Evolutionary conservation across 2,888 invertebrate genomes (phyloP), one percentile per base, ranked within the genome.

Genomic region (Stenchaetothrips biformis): DNA sequence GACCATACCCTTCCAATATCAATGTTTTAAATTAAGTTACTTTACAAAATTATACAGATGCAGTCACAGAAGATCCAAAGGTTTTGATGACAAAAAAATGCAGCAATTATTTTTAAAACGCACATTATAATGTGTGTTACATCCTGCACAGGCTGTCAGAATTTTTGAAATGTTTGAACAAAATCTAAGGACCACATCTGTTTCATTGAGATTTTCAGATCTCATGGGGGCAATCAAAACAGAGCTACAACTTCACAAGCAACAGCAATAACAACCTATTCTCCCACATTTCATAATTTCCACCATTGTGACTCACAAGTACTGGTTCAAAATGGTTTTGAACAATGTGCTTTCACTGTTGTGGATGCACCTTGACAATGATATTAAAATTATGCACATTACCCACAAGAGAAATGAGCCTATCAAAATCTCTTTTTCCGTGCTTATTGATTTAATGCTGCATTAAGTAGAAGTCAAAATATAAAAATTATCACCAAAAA

Each of bases 11-110:
- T 59, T 74, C n/a, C 67, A 74, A 25, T 74, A 25, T 74, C 67
- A 74, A 21, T 74, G 25, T 74, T 74, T 59, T 13, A 13, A 7
- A 21, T 74, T 25, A 74, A 7, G 25, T 25, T 74, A 74, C 11
- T 2, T 74, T 74, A 74, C 25, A 74, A 74, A 74, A 74, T 74
- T 74, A 74, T 25, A 74, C 11, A 25, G 67, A 21, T 74, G 67
- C 25, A 25, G 67, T 74, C 25, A 21, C 67, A 74, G 25, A 37
- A 37, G 37, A 37, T 6, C 16, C 16, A 0, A 13, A 53, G 4
- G 13, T 37, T 53, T 53, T 13, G 53, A 53, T 13, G 13, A 53
- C 4, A 18, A 4, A 11, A 18, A 53, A 53, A 53, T 18, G 18
- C 53, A 53, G 53, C 13, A 53, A 53, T 18, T 53, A 18, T 18